Evolutionary conservation across 2,888 invertebrate species (phyloP).

Genomic region (Petrolisthes cinctipes): DNA sequence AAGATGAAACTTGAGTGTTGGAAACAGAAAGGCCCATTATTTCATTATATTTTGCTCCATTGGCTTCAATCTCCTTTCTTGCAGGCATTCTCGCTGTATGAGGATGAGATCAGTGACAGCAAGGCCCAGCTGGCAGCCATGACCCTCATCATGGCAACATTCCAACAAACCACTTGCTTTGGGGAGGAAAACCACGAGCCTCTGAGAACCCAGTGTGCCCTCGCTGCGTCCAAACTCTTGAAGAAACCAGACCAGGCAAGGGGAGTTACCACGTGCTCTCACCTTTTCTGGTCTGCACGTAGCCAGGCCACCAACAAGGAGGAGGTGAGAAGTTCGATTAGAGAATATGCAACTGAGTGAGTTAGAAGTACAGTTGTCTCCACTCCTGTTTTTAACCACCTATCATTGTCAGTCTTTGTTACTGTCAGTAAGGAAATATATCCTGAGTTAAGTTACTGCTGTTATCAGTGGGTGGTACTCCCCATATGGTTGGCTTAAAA

Average conservation of each 20-base stretch:
- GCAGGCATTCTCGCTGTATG: conserved; percentile 94
- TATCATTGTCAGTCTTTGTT: too few species aligned
- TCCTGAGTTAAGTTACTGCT: background rate
- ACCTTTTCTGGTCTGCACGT: conserved; percentile 96
- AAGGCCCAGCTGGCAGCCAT: conserved; percentile 97
- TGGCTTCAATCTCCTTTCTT: conserved; percentile 56
- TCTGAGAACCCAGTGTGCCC: conserved; percentile 92
- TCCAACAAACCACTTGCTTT: conserved; percentile 80
- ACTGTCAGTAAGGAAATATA: too few species aligned
- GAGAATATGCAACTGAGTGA: too few species aligned
- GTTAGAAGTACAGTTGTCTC: background rate
- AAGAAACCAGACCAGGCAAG: conserved; percentile 99
- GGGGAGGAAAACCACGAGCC: conserved; percentile 97
- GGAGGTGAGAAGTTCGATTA: conserved; percentile 21
- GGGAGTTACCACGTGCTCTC: conserved; percentile 92
- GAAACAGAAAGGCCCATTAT: too few species aligned
- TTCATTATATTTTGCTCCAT: too few species aligned
- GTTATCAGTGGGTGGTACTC: too few species aligned
- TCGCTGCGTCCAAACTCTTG: conserved; percentile 93
- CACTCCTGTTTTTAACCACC: background rate
- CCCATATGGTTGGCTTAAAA: too few species aligned
- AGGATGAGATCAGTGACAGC: conserved; percentile 98
- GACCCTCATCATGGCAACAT: conserved; percentile 92
- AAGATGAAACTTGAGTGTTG: too few species aligned
- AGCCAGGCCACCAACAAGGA: conserved; percentile 67